Percentiles rank a stretch among this genome's conserved stretches.
phyloP scores from a whole-genome alignment of 2,888 invertebrate species.

The Ypsolopha scabrella region DNA sequence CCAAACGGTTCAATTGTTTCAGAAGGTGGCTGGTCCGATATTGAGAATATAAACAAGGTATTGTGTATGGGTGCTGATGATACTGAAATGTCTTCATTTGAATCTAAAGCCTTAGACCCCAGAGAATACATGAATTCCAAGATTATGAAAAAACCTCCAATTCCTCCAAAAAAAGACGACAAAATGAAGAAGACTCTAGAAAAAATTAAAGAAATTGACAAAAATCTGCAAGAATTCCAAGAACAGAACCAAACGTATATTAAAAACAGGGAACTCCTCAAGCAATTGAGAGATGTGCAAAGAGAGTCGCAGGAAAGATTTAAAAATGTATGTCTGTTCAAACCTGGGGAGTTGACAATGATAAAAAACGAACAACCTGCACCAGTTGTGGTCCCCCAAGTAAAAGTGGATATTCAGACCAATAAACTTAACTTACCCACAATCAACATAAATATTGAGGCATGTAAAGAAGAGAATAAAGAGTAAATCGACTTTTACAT shows the following conservation, averaged over 20 bases:
- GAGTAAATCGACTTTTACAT: too few relatives aligned
- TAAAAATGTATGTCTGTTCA: slow-evolving; percentile 23
- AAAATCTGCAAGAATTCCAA: slow-evolving; percentile 15
- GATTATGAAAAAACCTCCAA: slow-evolving; percentile 7
- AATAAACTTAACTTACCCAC: too few relatives aligned
- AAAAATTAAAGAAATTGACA: slow-evolving; percentile 24
- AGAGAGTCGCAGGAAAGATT: slow-evolving; percentile 22
- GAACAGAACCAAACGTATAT: slow-evolving; percentile 16
- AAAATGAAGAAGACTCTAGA: slow-evolving; percentile 22
- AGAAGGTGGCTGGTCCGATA: slow-evolving; percentile 25
- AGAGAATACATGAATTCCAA: slow-evolving; percentile 4
- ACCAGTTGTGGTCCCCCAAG: too few relatives aligned
- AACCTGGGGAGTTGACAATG: slow-evolving; percentile 26
- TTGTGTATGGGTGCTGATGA: slow-evolving; percentile 20
- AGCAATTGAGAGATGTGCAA: slow-evolving; percentile 30
- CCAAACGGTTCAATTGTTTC: slow-evolving; percentile 21
- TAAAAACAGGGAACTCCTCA: slow-evolving; percentile 36
- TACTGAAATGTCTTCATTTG: slow-evolving; percentile 3
- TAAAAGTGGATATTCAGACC: too few relatives aligned
- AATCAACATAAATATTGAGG: too few relatives aligned
- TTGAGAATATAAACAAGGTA: slow-evolving; percentile 22
- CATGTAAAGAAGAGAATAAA: too few relatives aligned
- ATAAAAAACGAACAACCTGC: slow-evolving; percentile 14
- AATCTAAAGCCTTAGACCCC: slow-evolving; percentile 5
- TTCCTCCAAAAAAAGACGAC: slow-evolving; percentile 7